These are phyloP conservation scores for Zaprionus ghesquierei DNA, from an alignment of 1,140 invertebrate genomes.

Conservation along the genomic window DNA sequence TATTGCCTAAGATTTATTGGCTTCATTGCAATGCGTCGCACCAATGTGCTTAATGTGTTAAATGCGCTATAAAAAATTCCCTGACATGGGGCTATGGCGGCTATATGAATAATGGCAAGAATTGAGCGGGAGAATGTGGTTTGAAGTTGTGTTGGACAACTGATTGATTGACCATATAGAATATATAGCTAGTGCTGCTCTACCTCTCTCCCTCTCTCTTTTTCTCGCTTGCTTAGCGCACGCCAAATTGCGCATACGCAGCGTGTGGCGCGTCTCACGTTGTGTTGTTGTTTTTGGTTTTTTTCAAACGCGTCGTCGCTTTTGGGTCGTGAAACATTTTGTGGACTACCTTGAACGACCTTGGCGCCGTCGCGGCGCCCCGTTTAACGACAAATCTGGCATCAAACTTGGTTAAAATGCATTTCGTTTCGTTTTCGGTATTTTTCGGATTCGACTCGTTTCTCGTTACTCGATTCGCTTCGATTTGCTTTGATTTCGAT, in stretches of 20 bases:
- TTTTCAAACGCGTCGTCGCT: not conserved
- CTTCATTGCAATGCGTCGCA: not conserved
- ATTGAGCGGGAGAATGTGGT: no score
- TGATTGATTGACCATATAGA: not conserved
- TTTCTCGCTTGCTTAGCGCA: not conserved
- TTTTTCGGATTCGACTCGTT: constrained; percentile 8
- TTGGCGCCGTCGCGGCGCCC: constrained; percentile 66
- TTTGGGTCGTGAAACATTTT: constrained; percentile 49
- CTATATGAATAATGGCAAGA: not conserved
- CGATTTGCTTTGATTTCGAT: constrained; percentile 14
- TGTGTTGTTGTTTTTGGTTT: constrained; percentile 5
- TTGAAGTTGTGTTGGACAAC: no score
- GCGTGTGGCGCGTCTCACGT: constrained; percentile 50
- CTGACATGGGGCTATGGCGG: not conserved
- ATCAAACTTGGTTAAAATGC: constrained; percentile 73
- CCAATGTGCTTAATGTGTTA: not conserved
- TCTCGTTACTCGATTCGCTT: constrained; percentile 2
- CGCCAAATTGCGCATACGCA: constrained; percentile 70
- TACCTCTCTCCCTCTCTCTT: not conserved
- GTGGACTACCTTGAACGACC: constrained; percentile 76
- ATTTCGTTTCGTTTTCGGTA: constrained; percentile 40
- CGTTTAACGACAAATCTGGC: constrained; percentile 30
- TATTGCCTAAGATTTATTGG: not conserved
- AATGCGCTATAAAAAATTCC: not conserved
- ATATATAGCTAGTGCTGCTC: not conserved